Evolutionary conservation across 1,140 invertebrate genomes (phyloP), one percentile per base, ranked within the genome.

Genomic region (Phocides pigmalion): DNA sequence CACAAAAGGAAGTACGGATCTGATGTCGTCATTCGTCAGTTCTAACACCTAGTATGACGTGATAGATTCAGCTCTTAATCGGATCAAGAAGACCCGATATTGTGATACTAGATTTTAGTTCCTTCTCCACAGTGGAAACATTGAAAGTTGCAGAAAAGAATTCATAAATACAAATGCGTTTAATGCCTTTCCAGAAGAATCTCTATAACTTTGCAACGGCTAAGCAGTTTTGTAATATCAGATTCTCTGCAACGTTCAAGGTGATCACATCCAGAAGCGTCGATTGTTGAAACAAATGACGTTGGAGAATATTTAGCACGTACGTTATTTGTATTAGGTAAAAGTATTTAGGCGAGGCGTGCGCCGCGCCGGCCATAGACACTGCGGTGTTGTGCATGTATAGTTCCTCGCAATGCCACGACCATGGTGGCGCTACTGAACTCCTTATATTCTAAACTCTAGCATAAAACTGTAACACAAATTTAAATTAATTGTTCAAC

Each of bases 81-180:
- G 69, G 79, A 81, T 79, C 75, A 76, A 74, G 70, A 75, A 82
- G 87, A 85, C 81, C 81, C 84, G 81, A 87, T 76, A 91, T 91
- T 91, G 89, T 91, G 89, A 91, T 91, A 91, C 84, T 91, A 91
- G 89, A 84, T 89, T 89, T 90, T 90, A 90, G 88, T 90, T 88
- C 81, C 76, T 88, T 83, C 85, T 88, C 86, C 82, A 64, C 41
- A 66, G 75, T 71, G 72, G 69, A 68, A 66, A 76, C 69, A 68
- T 84, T 75, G 75, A 79, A 70, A 74, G 71, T 76, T 64, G 71
- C 76, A 68, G 41, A 47, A 54, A 61, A 32, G 35, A 41, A 37
- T 17, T 22, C 4, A 17, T 4, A 15, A 42, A 17, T 4, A 9
- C 16, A 9, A 20, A 19, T 39, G 22, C 37, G 1, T 5, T 2